phyloP scores from a whole-genome alignment of 2,113 vertebrate genomes.

The Trogon surrucura region DNA sequence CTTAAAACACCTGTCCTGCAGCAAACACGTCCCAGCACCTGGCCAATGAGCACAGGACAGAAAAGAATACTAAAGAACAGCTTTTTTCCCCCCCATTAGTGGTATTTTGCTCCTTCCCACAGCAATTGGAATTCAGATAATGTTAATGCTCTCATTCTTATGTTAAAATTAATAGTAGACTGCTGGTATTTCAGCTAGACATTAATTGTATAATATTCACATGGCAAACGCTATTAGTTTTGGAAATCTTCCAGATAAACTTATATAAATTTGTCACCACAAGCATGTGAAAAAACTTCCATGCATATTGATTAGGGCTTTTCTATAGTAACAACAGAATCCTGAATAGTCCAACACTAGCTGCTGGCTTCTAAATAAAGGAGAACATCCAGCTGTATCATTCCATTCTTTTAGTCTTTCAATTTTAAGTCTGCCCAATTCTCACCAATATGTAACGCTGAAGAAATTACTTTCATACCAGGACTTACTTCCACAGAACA shows the following conservation, averaged over 20 bases:
- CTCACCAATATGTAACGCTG: background rate
- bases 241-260: constrained; percentile 66
- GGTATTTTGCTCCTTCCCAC: constrained; percentile 34
- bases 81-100: background rate
- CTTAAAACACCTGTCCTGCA: background rate
- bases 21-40: background rate
- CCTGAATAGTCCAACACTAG: background rate
- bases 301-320: constrained; percentile 47
- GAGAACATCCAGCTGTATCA: constrained; percentile 11
- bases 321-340: constrained; percentile 25
- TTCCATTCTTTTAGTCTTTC: background rate
- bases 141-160: constrained; percentile 57
- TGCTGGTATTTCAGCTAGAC: constrained; percentile 58
- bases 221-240: constrained; percentile 63
- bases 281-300: constrained; percentile 42
- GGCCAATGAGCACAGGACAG: background rate
- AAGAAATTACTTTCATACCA: background rate
- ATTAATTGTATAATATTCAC: constrained; percentile 65
- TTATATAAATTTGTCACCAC: constrained; percentile 69
- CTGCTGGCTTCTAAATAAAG: constrained; percentile 19
- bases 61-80: background rate
- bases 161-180: constrained; percentile 66
- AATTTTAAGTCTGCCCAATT: background rate
- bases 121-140: constrained; percentile 56
- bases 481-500: background rate